Conservation (phyloP, 1,140 invertebrate species). For the Calliopsis andreniformis region DNA sequence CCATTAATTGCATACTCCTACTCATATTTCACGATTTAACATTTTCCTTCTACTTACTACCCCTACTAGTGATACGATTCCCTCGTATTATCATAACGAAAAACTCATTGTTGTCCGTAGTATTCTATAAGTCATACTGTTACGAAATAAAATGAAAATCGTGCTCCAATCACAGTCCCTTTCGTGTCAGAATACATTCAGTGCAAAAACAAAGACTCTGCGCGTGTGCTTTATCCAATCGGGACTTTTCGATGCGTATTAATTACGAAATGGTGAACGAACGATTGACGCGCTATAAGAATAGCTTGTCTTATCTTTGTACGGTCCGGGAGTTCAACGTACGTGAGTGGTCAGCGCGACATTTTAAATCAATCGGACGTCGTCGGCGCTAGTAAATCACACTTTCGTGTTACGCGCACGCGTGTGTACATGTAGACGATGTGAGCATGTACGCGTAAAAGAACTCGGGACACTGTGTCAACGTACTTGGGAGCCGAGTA, state of each 20-base stretch:
- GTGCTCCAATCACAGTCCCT: too few relatives aligned
- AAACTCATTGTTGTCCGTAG: too few relatives aligned
- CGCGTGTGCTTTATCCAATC: background rate
- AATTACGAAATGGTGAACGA: conserved; percentile 1
- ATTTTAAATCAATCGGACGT: conserved; percentile 32
- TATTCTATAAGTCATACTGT: too few relatives aligned
- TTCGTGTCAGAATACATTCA: background rate
- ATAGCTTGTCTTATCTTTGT: conserved; percentile 10
- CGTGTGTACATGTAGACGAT: background rate
- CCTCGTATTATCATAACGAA: too few relatives aligned
- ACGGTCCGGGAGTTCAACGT: conserved; percentile 27
- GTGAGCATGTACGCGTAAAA: background rate
- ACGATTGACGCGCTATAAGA: background rate
- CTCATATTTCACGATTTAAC: too few relatives aligned
- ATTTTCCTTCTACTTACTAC: too few relatives aligned
- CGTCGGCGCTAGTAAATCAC: conserved; percentile 21
- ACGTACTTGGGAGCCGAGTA: conserved; percentile 49
- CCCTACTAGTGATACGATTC: too few relatives aligned
- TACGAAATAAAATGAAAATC: too few relatives aligned
- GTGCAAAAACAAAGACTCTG: too few relatives aligned
- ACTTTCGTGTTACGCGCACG: conserved; percentile 9
- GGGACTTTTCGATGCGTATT: background rate
- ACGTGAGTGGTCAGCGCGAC: conserved; percentile 15
- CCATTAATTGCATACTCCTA: too few relatives aligned
- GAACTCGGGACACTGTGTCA: conserved; percentile 39